These are phyloP conservation scores for Phalanger gymnotis DNA, from an alignment of 2,797 vertebrate species.

Conservation along the genomic window DNA sequence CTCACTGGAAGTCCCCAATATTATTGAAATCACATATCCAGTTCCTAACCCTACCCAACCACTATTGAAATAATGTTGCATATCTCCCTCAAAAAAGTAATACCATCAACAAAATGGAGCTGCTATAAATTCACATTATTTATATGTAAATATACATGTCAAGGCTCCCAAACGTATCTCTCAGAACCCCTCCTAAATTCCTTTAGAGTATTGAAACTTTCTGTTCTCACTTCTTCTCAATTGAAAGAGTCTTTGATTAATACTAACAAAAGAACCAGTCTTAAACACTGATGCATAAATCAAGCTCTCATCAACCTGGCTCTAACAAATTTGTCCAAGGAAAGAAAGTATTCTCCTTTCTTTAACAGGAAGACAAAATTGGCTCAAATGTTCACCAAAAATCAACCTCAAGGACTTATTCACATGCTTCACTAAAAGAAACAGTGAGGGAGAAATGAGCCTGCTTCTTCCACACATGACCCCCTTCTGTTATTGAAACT, in stretches of 20 bases:
- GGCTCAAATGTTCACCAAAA: conserved; percentile 36
- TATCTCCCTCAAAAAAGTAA: background rate
- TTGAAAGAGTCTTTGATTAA: background rate
- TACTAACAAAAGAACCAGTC: background rate
- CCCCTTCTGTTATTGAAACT: conserved; percentile 50
- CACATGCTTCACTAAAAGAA: conserved; percentile 47
- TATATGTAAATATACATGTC: background rate
- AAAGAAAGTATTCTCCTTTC: background rate
- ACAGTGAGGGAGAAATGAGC: conserved; percentile 68
- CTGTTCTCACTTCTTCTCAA: conserved; percentile 21
- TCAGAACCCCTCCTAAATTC: conserved; percentile 41
- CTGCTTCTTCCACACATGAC: conserved; percentile 52
- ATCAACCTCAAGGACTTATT: conserved; percentile 63
- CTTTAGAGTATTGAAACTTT: background rate
- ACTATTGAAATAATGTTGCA: background rate
- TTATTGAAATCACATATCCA: background rate
- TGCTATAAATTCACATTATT: background rate
- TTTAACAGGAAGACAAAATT: conserved; percentile 15
- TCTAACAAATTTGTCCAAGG: conserved; percentile 18
- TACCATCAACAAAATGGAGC: conserved; percentile 9
- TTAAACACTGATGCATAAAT: background rate
- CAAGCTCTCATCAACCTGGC: background rate
- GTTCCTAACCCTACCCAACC: background rate
- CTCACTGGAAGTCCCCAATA: background rate
- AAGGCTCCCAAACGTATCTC: background rate